Percentiles rank a stretch among this genome's conserved stretches.
Evolutionary conservation across 2,797 vertebrate genomes (phyloP).

Genomic region (Acanthurus leucopareius): DNA sequence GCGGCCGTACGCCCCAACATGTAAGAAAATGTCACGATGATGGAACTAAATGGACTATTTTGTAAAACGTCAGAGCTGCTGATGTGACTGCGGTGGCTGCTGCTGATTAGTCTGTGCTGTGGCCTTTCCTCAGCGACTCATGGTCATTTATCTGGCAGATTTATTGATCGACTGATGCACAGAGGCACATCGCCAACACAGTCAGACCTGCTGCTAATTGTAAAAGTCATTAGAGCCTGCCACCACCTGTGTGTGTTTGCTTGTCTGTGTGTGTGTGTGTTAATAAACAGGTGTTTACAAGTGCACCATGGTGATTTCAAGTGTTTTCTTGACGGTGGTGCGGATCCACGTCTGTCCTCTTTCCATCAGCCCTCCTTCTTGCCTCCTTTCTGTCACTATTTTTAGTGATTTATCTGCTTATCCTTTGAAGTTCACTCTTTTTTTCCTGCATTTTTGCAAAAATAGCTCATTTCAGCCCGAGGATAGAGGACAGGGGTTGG

Average conservation of each 20-base stretch:
- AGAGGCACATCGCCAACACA: conserved; percentile 61
- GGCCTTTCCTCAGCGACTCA: conserved; percentile 76
- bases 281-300: conserved; percentile 24
- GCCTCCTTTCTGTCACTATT: conserved; percentile 8
- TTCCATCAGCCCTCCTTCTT: not conserved
- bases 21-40: conserved; percentile 47
- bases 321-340: no score
- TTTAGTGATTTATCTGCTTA: conserved; percentile 19
- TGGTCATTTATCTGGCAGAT: conserved; percentile 80
- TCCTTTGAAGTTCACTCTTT: conserved; percentile 35
- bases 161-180: conserved; percentile 76
- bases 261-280: conserved; percentile 17
- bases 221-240: conserved; percentile 64
- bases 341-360: not conserved
- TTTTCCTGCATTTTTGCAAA: conserved; percentile 24
- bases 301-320: not conserved
- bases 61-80: conserved; percentile 45
- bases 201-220: conserved; percentile 69
- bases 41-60: conserved; percentile 48
- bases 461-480: conserved; percentile 50
- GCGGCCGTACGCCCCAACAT: conserved; percentile 6
- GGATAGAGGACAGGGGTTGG: conserved; percentile 30
- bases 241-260: conserved; percentile 26
- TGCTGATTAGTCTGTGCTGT: conserved; percentile 81
- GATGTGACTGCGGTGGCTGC: conserved; percentile 38